Evolutionary conservation across 1,140 invertebrate genomes (phyloP), one percentile per base, ranked within the genome.

Genomic region (Zaprionus tsacasi): DNA sequence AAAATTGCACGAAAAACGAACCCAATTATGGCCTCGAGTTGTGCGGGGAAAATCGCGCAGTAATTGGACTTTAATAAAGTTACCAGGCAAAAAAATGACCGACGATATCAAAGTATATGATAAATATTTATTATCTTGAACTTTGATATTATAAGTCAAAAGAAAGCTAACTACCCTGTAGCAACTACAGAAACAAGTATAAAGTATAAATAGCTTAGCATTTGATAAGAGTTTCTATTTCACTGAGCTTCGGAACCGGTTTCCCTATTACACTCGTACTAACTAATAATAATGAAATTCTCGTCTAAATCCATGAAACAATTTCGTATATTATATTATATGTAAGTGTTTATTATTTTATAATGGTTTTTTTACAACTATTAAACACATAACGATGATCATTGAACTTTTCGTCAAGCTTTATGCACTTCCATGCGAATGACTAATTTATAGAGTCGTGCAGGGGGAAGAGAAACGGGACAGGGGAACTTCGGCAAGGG

Each of bases 21-120:
- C n/a, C n/a, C 7, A 61, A 40, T 70, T 63, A 70, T 11, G 3
- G 15, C 25, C 56, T 27, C 57, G 7, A 12, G 40, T 12, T 45
- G 36, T 33, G 8, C 3, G 11, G 27, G 52, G 3, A 45, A 65
- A 40, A 5, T 30, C 52, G 12, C 38, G 21, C 48, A n/a, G 54
- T 45, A 80, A 33, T 54, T 54, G 40, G 30, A n/a, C n/a, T 13
- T 30, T 82, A 78, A 81, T 81, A 70, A 75, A 78, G 63, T 82
- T 79, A 76, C 48, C 63, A 59, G 21, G 61, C 68, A 54, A 60
- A 50, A 65, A 54, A 50, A 10, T 48, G 36, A 17, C 8, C 30
- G 12, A 38, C 45, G 60, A 76, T 81, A 86, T 65, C 64, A 70
- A 61, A 56, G 45, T 59, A 60, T 71, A 66, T 43, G 30, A 13